A percentile compares a stretch with the other conserved stretches of the same genome.
phyloP scores from a whole-genome alignment of 2,888 invertebrate species.

The Syritta pipiens region DNA sequence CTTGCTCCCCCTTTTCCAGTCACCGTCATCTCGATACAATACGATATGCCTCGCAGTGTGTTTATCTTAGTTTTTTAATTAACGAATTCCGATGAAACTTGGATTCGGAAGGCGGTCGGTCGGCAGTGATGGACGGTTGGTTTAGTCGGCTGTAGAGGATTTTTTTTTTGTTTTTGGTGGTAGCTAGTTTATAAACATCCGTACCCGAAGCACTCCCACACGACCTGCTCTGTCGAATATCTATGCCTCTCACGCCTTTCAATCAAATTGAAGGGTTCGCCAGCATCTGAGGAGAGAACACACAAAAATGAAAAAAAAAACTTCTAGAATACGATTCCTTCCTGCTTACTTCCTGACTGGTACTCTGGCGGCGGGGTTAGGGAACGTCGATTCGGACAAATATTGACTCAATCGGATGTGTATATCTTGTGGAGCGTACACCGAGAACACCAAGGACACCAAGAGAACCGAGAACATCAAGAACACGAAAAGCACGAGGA shows the following conservation, averaged over 20 bases:
- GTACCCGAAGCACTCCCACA: background rate
- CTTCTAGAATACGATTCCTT: slow-evolving; percentile 59
- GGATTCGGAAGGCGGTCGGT: slow-evolving; percentile 39
- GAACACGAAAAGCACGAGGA: too few species aligned
- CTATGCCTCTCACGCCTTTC: slow-evolving; percentile 51
- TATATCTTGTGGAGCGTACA: slow-evolving; percentile 50
- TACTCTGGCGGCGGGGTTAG: slow-evolving; percentile 20
- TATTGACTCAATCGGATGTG: slow-evolving; percentile 64
- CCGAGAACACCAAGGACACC: slow-evolving; percentile 19
- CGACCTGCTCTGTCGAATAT: slow-evolving; percentile 24
- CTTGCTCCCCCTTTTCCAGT: slow-evolving; percentile 8
- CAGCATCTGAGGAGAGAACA: background rate
- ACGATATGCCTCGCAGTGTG: slow-evolving; percentile 51
- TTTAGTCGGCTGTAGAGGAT: slow-evolving; percentile 42
- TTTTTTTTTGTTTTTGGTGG: slow-evolving; percentile 21
- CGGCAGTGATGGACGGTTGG: background rate
- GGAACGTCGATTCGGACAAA: slow-evolving; percentile 61
- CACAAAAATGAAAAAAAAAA: slow-evolving; percentile 6
- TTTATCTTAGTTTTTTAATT: slow-evolving; percentile 67
- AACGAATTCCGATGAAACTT: slow-evolving; percentile 65
- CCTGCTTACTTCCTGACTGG: slow-evolving; percentile 60
- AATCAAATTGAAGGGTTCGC: slow-evolving; percentile 51
- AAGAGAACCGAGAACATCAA: too few species aligned
- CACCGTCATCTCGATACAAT: background rate
- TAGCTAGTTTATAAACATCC: too few species aligned